Base-by-base conservation (phyloP, 2,113 vertebrate species). In the Melanerpes aurifrons region DNA sequence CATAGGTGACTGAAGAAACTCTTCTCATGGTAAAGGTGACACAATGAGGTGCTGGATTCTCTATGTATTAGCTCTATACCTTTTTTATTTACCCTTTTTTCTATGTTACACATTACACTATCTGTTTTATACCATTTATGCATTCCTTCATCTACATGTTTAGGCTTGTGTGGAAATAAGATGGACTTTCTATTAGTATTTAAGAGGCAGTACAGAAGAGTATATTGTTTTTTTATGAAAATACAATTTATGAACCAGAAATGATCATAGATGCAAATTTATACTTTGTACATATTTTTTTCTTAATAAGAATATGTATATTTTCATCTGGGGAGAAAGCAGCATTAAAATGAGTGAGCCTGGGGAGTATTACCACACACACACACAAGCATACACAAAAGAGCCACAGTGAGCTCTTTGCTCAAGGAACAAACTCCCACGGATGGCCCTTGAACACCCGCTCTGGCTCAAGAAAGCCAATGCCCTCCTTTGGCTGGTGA, bases 261-360 rank as follows among this genome's bases (percentile, higher is more conserved):
- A 92, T 82, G 2, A 48, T 93, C 58, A 80, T 15, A 93, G 96
- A 96, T 92, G 91, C 86, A 66, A 86, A 47, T 96, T 95, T 94
- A 87, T 95, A 77, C 75, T 95, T 95, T 56, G 63, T 78, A 22
- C 24, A 32, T 84, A 92, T 92, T 95, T 95, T 95, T 90, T 92
- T 22, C 86, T 93, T 96, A 92, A 95, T 58, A 84, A 97, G 96
- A 85, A 95, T 78, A 78, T 90, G 93, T 93, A 90, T 82, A 79
- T 90, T 82, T 95, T 67, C 90, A 89, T 95, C 94, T 90, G 58
- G 87, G 94, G 93, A 95, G 91, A 94, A 93, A 58, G 24, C 48
- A 70, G 90, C 72, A 96, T 95, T 95, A 94, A 84, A 72, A 81
- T 74, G 87, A 95, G 87, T 0, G 82, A 83, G 93, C 85, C 91